phyloP scores from a whole-genome alignment of 2,888 invertebrate species.

The Drosophila macrospina region DNA sequence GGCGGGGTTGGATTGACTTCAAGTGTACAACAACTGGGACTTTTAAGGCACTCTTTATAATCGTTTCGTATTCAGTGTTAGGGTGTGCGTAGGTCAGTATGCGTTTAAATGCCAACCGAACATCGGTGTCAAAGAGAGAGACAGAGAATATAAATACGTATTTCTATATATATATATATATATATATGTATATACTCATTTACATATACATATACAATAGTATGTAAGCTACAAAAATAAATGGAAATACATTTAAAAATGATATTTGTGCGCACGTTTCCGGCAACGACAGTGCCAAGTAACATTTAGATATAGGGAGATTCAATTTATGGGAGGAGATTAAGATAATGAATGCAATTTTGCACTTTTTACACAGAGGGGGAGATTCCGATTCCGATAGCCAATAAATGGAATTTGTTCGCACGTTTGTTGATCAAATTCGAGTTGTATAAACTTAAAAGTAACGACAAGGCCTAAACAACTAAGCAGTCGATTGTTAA shows the following conservation, averaged over 20 bases:
- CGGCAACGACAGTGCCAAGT: conserved; percentile 9
- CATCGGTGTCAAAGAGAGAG: conserved; percentile 37
- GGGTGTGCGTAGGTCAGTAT: conserved; percentile 42
- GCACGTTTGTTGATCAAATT: conserved; percentile 2
- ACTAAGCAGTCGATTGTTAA: conserved; percentile 51
- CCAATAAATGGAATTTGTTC: conserved; percentile 8
- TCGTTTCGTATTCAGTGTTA: conserved; percentile 8
- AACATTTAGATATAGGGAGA: conserved; percentile 1
- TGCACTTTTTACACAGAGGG: conserved; percentile 8
- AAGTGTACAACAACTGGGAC: conserved; percentile 50
- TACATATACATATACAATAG: conserved; percentile 7
- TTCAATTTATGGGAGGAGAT: conserved; percentile 13
- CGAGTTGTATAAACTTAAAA: conserved; percentile 30
- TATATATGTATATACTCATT: conserved; percentile 10
- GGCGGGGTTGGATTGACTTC: conserved; percentile 15
- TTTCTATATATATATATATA: conserved; percentile 3
- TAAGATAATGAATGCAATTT: conserved; percentile 6
- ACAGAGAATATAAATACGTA: conserved; percentile 31
- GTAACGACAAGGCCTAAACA: conserved; percentile 7
- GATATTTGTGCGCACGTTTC: conserved; percentile 49
- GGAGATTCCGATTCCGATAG: conserved; percentile 53
- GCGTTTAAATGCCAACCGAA: conserved; percentile 60
- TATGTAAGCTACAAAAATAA: conserved; percentile 19
- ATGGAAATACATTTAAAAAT: conserved; percentile 21
- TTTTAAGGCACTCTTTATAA: conserved; percentile 65